Evolutionary conservation across 1,140 invertebrate species (phyloP).

Genomic region (Whitmania pigra): DNA sequence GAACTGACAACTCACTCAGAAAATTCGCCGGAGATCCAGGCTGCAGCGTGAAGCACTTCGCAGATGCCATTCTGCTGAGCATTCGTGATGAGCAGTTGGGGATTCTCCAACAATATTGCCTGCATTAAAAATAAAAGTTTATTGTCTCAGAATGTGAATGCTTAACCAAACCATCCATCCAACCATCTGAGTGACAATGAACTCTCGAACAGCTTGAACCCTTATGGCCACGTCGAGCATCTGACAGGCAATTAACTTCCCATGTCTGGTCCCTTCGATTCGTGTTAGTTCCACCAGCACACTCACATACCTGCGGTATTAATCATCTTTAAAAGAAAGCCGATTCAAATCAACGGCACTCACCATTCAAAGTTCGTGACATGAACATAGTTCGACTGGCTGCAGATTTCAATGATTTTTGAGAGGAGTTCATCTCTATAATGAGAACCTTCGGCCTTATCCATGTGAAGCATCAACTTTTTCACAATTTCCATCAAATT

Average conservation of each 20-base stretch:
- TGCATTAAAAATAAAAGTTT: constrained; percentile 27
- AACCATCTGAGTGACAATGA: constrained; percentile 75
- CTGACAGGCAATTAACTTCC: constrained; percentile 75
- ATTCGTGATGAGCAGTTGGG: constrained; percentile 49
- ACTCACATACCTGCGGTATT: constrained; percentile 69
- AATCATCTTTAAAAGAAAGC: neutral
- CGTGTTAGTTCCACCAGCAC: constrained; percentile 88
- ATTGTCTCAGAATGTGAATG: neutral
- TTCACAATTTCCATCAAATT: constrained; percentile 99
- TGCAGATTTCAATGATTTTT: constrained; percentile 96
- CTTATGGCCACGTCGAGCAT: constrained; percentile 92
- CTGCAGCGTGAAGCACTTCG: constrained; percentile 72
- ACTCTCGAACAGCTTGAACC: constrained; percentile 80
- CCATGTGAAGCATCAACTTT: constrained; percentile 94
- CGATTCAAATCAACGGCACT: constrained; percentile 29
- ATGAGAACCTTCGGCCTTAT: constrained; percentile 85
- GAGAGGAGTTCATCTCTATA: constrained; percentile 81
- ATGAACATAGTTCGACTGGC: constrained; percentile 97
- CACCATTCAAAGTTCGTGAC: constrained; percentile 98
- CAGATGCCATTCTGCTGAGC: constrained; percentile 51
- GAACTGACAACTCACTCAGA: constrained; percentile 55
- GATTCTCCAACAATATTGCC: constrained; percentile 66
- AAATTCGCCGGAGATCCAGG: constrained; percentile 97
- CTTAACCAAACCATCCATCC: constrained; percentile 19
- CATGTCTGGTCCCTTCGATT: constrained; percentile 91